These are phyloP conservation scores for Corythoichthys intestinalis DNA, from an alignment of 2,113 vertebrate genomes.

Conservation along the genomic window DNA sequence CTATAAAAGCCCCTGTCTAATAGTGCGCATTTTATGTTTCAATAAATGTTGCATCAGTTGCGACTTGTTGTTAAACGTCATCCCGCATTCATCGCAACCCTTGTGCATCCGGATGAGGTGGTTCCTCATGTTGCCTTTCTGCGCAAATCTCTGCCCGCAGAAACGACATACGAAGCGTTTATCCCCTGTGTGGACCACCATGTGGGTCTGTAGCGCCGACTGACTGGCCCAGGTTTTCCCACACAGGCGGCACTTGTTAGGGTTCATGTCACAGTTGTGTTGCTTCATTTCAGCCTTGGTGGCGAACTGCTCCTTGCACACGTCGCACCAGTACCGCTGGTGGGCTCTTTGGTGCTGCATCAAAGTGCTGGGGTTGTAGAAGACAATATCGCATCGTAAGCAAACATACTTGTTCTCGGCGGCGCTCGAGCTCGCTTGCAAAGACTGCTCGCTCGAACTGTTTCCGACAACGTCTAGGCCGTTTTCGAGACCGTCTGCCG, in stretches of 20 bases:
- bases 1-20: neutral
- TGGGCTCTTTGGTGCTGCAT: neutral
- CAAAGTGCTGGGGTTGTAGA: conserved; percentile 1
- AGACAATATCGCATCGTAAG: neutral
- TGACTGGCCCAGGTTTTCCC: neutral
- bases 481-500: neutral
- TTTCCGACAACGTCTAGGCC: neutral
- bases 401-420: neutral
- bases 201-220: neutral
- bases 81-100: neutral
- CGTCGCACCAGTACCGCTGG: neutral
- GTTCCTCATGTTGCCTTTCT: neutral
- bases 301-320: neutral
- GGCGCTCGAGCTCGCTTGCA: neutral
- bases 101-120: neutral
- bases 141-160: conserved; percentile 3
- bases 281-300: neutral
- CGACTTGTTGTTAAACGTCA: neutral
- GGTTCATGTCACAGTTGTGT: neutral
- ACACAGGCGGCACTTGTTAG: neutral
- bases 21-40: neutral
- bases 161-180: neutral
- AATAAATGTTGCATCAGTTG: neutral
- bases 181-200: conserved; percentile 5
- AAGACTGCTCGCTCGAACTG: neutral